Base-by-base conservation (phyloP, 2,888 invertebrate genomes). In the Agrochola circellaris region DNA sequence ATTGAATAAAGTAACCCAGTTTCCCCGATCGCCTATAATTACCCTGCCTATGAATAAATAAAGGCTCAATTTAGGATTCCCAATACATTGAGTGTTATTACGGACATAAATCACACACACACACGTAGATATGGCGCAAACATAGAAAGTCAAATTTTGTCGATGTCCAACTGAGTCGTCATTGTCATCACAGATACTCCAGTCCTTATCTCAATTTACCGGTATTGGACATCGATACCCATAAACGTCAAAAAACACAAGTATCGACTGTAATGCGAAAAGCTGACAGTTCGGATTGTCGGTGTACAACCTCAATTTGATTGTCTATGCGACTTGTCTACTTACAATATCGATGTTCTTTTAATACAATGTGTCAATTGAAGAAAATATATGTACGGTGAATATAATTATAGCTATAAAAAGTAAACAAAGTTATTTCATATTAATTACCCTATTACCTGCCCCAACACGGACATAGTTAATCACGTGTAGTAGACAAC, bases 21-120 rank as follows among this genome's bases (percentile, higher is more conserved):
- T 80, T 61, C 15, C 48, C 60, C 34, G 64, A 48, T 67, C 45
- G 30, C 54, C 68, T 82, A 84, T 80, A 82, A 84, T 82, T 80
- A 80, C 34, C 62, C 45, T 26, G 42, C 20, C 42, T 65, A 72
- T 84, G 64, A 84, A 82, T 82, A 84, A 79, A 64, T 74, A 51
- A 82, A 82, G 64, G 30, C 45, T 42, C 60, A 66, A 38, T 58
- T 69, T 78, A 65, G 60, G 17, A 56, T 67, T 51, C 17, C 65
- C 48, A 42, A 61, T 23, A 66, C 38, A 54, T 38, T 83, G 70
- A 82, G 45, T 68, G 38, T 45, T 68, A 48, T 56, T 48, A 65
- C 23, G 30, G 71, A 54, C 34, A 70, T 42, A 56, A 64, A 23
- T 54, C 4, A 51, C 42, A 70, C n/a, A 78, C 30, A 71, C 30